A percentile compares a stretch with the other conserved stretches of the same genome.
These are phyloP conservation scores for Silurus lanzhouensis DNA, from an alignment of 2,797 vertebrate genomes.

Conservation along the genomic window DNA sequence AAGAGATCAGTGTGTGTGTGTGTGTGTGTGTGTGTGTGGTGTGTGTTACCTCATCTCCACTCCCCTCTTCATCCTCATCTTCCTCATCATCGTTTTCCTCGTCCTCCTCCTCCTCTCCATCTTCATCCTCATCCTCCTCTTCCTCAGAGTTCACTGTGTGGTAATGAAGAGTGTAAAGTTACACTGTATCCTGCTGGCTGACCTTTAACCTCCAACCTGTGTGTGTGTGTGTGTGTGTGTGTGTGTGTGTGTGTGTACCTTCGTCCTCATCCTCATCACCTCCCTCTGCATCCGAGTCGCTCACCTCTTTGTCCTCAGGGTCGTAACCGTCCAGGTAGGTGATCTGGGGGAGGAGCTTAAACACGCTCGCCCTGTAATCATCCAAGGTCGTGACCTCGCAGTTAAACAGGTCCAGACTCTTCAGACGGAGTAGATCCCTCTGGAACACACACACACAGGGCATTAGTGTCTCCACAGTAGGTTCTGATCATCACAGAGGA, in stretches of 20 bases:
- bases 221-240: not conserved
- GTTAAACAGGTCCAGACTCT: constrained; percentile 93
- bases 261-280: constrained; percentile 34
- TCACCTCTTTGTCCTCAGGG: constrained; percentile 83
- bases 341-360: constrained; percentile 88
- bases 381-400: constrained; percentile 92
- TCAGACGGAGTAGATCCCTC: constrained; percentile 90
- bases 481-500: not conserved
- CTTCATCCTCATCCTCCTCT: constrained; percentile 83
- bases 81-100: constrained; percentile 76
- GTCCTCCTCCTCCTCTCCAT: constrained; percentile 82
- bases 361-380: constrained; percentile 90
- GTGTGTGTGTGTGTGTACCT: not conserved
- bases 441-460: constrained; percentile 57
- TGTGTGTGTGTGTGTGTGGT: not conserved
- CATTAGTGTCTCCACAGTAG: not conserved
- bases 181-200: not conserved
- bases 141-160: constrained; percentile 69
- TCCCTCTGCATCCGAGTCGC: constrained; percentile 78
- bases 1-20: not conserved
- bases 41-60: constrained; percentile 79
- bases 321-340: constrained; percentile 91
- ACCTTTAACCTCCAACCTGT: not conserved
- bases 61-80: constrained; percentile 83
- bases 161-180: not conserved